These are phyloP conservation scores for Aethes cnicana DNA, from an alignment of 2,888 invertebrate species.

Conservation along the genomic window DNA sequence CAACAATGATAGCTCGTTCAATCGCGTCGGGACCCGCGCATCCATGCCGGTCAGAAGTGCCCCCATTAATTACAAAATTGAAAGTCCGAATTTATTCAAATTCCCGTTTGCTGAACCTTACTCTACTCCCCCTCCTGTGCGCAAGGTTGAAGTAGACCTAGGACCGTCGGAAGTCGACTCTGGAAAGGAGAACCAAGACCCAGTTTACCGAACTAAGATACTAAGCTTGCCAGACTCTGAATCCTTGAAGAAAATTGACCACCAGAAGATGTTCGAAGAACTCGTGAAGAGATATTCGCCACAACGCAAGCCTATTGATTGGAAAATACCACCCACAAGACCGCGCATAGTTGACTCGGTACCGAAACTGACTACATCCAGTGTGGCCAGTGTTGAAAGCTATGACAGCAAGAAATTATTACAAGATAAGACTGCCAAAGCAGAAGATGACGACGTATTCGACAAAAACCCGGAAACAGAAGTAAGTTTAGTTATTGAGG, in stretches of 20 bases:
- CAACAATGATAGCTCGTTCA: slow-evolving; percentile 55
- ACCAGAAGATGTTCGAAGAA: slow-evolving; percentile 72
- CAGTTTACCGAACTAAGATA: slow-evolving; percentile 51
- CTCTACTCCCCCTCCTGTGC: slow-evolving; percentile 69
- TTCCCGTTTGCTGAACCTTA: slow-evolving; percentile 79
- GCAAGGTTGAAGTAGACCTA: slow-evolving; percentile 61
- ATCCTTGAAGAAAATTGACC: slow-evolving; percentile 60
- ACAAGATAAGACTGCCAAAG: slow-evolving; percentile 46
- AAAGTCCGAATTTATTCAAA: slow-evolving; percentile 74
- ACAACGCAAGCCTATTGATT: slow-evolving; percentile 71
- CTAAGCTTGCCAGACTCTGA: slow-evolving; percentile 57
- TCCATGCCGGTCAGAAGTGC: slow-evolving; percentile 64
- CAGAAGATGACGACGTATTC: slow-evolving; percentile 67
- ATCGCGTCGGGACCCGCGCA: slow-evolving; percentile 63
- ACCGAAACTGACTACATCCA: slow-evolving; percentile 67
- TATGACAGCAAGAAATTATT: slow-evolving; percentile 45
- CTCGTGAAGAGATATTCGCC: slow-evolving; percentile 74
- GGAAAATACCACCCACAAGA: slow-evolving; percentile 73
- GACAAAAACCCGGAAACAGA: slow-evolving; percentile 48
- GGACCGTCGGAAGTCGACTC: slow-evolving; percentile 54
- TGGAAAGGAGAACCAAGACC: slow-evolving; percentile 65
- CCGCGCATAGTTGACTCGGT: slow-evolving; percentile 72
- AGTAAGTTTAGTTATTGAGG: slow-evolving; percentile 36
- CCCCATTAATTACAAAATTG: slow-evolving; percentile 67
- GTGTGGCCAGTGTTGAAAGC: slow-evolving; percentile 55